These are phyloP conservation scores for Brachionus asplanchnoidis DNA, from an alignment of 1,140 invertebrate species.

Conservation along the genomic window DNA sequence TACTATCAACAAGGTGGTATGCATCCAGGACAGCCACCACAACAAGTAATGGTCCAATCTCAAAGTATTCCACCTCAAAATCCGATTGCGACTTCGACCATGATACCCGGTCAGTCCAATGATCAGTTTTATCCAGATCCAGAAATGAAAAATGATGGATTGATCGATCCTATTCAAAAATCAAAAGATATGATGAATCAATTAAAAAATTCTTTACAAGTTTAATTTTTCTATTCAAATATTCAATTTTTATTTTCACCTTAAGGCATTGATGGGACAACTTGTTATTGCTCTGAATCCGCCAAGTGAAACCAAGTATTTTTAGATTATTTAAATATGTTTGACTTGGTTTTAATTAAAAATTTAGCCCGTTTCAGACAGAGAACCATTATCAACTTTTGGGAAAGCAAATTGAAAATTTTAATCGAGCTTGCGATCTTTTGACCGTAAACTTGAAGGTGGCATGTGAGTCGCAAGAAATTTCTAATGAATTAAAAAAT, in stretches of 20 bases:
- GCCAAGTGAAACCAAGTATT: constrained; percentile 2
- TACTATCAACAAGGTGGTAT: background rate
- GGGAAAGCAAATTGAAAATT: constrained; percentile 33
- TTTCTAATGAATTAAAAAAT: background rate
- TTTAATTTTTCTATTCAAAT: background rate
- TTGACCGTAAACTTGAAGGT: constrained; percentile 2
- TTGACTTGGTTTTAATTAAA: background rate
- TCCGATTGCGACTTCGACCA: background rate
- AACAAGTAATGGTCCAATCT: background rate
- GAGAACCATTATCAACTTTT: constrained; percentile 35
- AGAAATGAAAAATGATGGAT: background rate
- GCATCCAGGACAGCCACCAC: background rate
- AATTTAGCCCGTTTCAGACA: background rate
- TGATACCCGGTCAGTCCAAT: background rate
- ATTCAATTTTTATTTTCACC: background rate
- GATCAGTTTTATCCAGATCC: background rate
- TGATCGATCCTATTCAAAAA: background rate
- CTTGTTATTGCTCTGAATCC: background rate
- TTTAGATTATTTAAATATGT: background rate
- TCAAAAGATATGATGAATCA: background rate
- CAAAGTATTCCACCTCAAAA: background rate
- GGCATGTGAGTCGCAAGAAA: constrained; percentile 27
- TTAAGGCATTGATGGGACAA: background rate
- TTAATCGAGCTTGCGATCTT: constrained; percentile 12
- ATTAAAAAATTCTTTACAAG: constrained; percentile 6